Evolutionary conservation across 2,113 vertebrate species (phyloP), one percentile per base, ranked within the genome.

Genomic region (Phoxinus phoxinus): DNA sequence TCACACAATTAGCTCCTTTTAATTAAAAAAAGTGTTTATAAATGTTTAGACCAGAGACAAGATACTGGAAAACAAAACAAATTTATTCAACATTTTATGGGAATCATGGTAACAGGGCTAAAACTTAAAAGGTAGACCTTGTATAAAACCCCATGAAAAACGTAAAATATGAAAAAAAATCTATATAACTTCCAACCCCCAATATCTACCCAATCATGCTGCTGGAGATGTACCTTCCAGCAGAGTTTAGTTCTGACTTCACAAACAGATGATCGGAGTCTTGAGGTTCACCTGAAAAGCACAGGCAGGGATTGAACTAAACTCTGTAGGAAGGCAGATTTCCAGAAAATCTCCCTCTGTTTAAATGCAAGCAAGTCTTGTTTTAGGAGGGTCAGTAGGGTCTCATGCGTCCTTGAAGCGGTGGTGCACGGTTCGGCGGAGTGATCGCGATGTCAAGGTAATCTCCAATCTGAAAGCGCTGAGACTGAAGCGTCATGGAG

Each of bases 361-460:
- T 32, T 51, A 32, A 82, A 76, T 63, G 17, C 48, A 79, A 59
- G 59, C 37, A 32, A 21, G 56, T 78, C 1, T 56, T 0, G 12
- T 25, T 7, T 41, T 6, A 99, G 92, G 98, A 99, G 0, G 98
- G 97, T 89, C 98, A 99, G 92, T 98, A 99, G 0, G 98, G 97
- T 89, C 98, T 96, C 97, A 99, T 97, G 88, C 97, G 97, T 84
- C 96, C 93, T 2, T 93, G 95, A 0, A 96, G 89, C 5, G 98
- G 97, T 0, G 97, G 98, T 1, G 96, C 97, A 12, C 97, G 95
- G 83, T 99, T 99, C 0, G 98, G 97, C 11, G 97, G 97, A 0
- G 98, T 99, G 53, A 99, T 99, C 0, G 97, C 97, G 86, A 99
- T 99, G 84, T 99, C 98, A 90, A 99, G 90, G 83, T 99, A 99